Conservation (phyloP, 2,888 invertebrate genomes). For the Conistra vaccinii region DNA sequence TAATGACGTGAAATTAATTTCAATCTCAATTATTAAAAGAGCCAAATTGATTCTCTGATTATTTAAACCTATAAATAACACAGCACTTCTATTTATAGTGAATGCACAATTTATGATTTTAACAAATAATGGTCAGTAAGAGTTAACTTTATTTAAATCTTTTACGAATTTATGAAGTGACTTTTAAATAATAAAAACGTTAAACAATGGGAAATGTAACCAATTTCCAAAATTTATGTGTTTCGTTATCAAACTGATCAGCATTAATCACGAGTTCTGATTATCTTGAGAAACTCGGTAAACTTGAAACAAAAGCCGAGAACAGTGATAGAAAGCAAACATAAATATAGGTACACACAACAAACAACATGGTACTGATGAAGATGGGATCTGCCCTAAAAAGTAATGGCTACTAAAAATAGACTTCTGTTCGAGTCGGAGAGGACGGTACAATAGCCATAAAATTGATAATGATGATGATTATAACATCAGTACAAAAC, state of each 20-base stretch:
- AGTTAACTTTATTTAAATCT: background rate
- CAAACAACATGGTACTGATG: constrained; percentile 32
- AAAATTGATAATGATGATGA: constrained; percentile 52
- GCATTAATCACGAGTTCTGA: constrained; percentile 15
- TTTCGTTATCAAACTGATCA: background rate
- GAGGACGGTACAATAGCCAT: constrained; percentile 31
- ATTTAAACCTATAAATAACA: background rate
- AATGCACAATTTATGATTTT: no score
- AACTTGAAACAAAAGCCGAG: constrained; percentile 18
- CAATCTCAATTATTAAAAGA: background rate
- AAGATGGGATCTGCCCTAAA: constrained; percentile 41
- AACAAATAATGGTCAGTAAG: background rate
- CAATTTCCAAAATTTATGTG: background rate
- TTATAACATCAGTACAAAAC: constrained; percentile 38
- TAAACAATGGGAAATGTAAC: background rate
- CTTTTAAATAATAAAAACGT: background rate
- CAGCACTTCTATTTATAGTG: no score
- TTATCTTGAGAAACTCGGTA: constrained; percentile 12
- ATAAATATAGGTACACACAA: constrained; percentile 17
- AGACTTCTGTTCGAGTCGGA: constrained; percentile 38
- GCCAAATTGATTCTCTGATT: no score
- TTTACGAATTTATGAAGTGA: background rate
- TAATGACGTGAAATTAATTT: no score
- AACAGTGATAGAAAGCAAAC: constrained; percentile 27
- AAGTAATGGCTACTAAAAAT: constrained; percentile 60